These are phyloP conservation scores for Sinohyriopsis cumingii DNA, from an alignment of 2,888 invertebrate genomes.

Conservation along the genomic window DNA sequence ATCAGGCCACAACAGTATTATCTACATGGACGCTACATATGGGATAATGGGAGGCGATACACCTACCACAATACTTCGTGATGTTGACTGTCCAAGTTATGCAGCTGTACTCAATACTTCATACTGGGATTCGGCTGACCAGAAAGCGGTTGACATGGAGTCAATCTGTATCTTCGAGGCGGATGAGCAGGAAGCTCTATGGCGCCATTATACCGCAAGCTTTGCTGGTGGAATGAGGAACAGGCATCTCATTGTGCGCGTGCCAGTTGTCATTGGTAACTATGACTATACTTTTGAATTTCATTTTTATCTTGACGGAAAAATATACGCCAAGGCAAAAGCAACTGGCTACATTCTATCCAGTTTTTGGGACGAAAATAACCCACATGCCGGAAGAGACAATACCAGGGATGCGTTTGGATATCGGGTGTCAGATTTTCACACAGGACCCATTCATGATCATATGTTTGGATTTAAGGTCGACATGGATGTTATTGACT, in stretches of 20 bases:
- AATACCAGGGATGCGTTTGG: constrained; percentile 44
- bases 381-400: constrained; percentile 30
- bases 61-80: constrained; percentile 28
- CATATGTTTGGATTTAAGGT: constrained; percentile 54
- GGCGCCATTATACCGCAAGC: constrained; percentile 37
- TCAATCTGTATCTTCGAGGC: constrained; percentile 54
- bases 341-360: constrained; percentile 49
- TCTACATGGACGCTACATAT: constrained; percentile 49
- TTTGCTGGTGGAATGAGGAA: constrained; percentile 44
- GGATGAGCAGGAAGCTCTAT: constrained; percentile 46
- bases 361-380: constrained; percentile 42
- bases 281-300: constrained; percentile 57
- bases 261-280: constrained; percentile 47
- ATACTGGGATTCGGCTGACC: constrained; percentile 29
- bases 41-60: constrained; percentile 42
- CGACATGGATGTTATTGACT: constrained; percentile 44
- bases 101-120: constrained; percentile 44
- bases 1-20: constrained; percentile 45
- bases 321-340: constrained; percentile 33
- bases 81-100: constrained; percentile 54
- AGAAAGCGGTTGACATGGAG: constrained; percentile 25
- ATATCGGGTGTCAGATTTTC: constrained; percentile 35
- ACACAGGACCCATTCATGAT: constrained; percentile 47
- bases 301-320: constrained; percentile 47
- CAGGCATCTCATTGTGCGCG: constrained; percentile 39